Conservation (phyloP, 2,797 vertebrate species). For the Spatula clypeata region DNA sequence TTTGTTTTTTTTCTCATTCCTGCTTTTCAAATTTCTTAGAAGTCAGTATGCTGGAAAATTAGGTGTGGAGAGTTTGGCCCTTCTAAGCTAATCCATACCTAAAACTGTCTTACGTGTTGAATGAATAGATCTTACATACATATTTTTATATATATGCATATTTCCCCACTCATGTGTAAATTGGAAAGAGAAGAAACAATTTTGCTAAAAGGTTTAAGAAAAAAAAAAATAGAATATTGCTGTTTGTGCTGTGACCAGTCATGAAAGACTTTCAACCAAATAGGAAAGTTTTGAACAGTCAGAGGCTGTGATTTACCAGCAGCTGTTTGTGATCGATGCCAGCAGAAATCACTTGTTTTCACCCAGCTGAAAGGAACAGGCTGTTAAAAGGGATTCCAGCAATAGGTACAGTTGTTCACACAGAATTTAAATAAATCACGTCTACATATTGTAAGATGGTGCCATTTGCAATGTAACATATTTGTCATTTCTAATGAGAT, state of each 20-base stretch:
- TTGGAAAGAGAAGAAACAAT: not conserved
- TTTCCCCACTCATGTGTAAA: not conserved
- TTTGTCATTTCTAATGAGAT: not conserved
- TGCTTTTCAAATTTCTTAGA: constrained; percentile 23
- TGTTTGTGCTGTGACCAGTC: constrained; percentile 31
- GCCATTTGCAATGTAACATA: not conserved
- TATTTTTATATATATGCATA: rapidly evolving
- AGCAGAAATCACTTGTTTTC: constrained; percentile 66
- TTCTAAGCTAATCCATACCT: not conserved
- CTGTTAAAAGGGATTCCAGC: constrained; percentile 39
- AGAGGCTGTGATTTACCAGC: constrained; percentile 50
- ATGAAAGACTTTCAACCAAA: constrained; percentile 27
- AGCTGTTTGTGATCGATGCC: constrained; percentile 69
- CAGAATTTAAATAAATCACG: constrained; percentile 13
- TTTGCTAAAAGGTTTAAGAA: not conserved
- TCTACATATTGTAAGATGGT: not conserved
- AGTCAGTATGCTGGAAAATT: not conserved
- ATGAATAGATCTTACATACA: not conserved
- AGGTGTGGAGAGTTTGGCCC: constrained; percentile 4
- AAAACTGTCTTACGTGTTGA: not conserved
- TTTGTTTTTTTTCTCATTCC: not conserved
- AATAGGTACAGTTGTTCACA: constrained; percentile 57
- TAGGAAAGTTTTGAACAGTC: constrained; percentile 41
- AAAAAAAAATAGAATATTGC: not conserved
- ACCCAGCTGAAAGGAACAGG: constrained; percentile 1